Conservation (phyloP, 2,888 invertebrate species). For the Spialia ferax region DNA sequence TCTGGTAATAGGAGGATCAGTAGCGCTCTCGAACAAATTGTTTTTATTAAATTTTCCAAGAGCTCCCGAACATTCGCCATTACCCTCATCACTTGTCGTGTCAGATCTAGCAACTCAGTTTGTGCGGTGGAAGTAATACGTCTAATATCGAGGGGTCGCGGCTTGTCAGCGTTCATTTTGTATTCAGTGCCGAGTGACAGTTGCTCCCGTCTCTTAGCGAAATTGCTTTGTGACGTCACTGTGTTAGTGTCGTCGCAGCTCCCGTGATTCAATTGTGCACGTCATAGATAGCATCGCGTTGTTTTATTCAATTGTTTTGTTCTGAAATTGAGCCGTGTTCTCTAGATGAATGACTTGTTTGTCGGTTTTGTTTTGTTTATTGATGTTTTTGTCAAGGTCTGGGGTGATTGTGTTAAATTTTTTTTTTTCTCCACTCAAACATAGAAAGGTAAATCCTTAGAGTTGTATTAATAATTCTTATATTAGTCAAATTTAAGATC, state of each 20-base stretch:
- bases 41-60: slow-evolving; percentile 7
- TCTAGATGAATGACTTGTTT: neutral
- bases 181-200: slow-evolving; percentile 54
- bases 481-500: too few species aligned
- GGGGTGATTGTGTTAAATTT: too few species aligned
- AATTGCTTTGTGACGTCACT: slow-evolving; percentile 59
- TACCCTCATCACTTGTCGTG: slow-evolving; percentile 28
- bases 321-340: slow-evolving; percentile 1
- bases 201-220: slow-evolving; percentile 62
- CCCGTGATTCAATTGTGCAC: slow-evolving; percentile 30
- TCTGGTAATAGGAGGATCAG: slow-evolving; percentile 15
- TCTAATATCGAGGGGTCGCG: slow-evolving; percentile 58
- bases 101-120: slow-evolving; percentile 42
- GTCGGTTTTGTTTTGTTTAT: neutral
- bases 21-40: neutral
- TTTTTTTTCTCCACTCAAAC: too few species aligned
- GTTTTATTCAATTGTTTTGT: slow-evolving; percentile 28
- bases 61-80: slow-evolving; percentile 1
- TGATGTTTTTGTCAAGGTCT: too few species aligned
- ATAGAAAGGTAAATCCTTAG: too few species aligned
- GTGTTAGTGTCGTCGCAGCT: neutral
- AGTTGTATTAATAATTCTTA: too few species aligned
- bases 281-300: slow-evolving; percentile 23
- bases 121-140: slow-evolving; percentile 59
- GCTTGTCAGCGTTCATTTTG: slow-evolving; percentile 58